phyloP scores from a whole-genome alignment of 23 tunicate genomes.

The Halocynthia aurantium region DNA sequence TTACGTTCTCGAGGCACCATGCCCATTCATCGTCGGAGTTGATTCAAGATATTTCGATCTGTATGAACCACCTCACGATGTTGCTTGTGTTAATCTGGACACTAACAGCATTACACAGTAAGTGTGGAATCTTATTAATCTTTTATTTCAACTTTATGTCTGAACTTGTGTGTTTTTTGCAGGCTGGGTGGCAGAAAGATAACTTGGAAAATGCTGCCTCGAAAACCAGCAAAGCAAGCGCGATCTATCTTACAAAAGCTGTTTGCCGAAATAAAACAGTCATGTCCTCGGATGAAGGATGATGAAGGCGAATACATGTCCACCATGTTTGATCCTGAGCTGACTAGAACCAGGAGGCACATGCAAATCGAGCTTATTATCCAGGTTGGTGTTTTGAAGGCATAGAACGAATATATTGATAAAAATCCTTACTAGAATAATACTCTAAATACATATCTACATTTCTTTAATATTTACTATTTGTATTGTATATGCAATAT shows the following conservation, averaged over 20 bases:
- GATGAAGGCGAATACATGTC: conserved; percentile 14
- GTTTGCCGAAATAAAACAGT: conserved; percentile 58
- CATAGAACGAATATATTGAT: too few species aligned
- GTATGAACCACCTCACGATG: conserved; percentile 85
- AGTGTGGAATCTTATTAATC: conserved; percentile 17
- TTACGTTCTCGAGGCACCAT: conserved; percentile 87
- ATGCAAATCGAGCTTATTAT: conserved; percentile 53
- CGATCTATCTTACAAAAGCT: conserved; percentile 42
- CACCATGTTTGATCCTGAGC: conserved; percentile 50
- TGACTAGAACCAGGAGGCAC: conserved; percentile 46
- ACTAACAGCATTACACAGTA: conserved; percentile 85
- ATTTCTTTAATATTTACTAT: too few species aligned
- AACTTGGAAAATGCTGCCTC: conserved; percentile 69
- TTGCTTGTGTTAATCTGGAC: conserved; percentile 88
- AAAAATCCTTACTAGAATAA: too few species aligned
- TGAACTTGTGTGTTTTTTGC: conserved; percentile 2
- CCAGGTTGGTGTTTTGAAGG: conserved; percentile 31
- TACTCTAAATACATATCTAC: too few species aligned
- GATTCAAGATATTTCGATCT: conserved; percentile 90
- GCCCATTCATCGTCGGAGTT: conserved; percentile 89
- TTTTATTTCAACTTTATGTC: background rate
- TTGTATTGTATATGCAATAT: too few species aligned
- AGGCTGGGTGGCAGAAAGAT: conserved; percentile 41
- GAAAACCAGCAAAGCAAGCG: conserved; percentile 68
- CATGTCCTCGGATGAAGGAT: conserved; percentile 48